Conservation (phyloP, 2,113 vertebrate species). For the Pitta sordida region DNA sequence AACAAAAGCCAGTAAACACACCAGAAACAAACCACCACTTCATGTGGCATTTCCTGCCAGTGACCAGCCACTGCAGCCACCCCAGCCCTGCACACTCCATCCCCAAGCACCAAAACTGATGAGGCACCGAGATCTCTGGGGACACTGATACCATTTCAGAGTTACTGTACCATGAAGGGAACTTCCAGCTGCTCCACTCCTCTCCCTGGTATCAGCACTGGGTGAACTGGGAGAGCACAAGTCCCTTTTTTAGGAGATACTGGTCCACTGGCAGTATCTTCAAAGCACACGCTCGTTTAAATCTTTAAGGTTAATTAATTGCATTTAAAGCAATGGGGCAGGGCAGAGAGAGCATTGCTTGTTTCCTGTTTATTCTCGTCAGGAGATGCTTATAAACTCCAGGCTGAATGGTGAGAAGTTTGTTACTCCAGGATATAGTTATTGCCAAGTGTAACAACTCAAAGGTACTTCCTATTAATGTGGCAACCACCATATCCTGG, state of each 20-base stretch:
- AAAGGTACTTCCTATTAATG: slow-evolving; percentile 2
- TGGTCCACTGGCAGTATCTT: neutral
- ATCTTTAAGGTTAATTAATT: neutral
- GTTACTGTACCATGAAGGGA: neutral
- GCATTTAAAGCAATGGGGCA: neutral
- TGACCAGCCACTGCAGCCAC: neutral
- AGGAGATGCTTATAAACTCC: neutral
- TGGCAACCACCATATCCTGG: neutral
- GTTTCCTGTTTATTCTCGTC: neutral
- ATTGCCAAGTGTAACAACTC: neutral
- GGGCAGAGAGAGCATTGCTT: rapidly evolving
- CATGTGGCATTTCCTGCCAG: neutral
- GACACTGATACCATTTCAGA: rapidly evolving
- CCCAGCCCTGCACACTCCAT: neutral
- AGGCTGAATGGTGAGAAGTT: neutral
- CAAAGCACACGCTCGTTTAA: neutral
- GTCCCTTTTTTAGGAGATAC: neutral
- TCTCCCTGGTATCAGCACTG: neutral
- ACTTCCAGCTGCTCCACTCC: neutral
- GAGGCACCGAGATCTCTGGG: neutral
- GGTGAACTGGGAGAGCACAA: neutral
- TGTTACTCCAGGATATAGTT: neutral
- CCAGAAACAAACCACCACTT: neutral
- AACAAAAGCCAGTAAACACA: neutral
- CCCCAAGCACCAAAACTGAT: neutral